These are phyloP conservation scores for Tortricodes alternella DNA, from an alignment of 2,888 invertebrate species.

Conservation along the genomic window DNA sequence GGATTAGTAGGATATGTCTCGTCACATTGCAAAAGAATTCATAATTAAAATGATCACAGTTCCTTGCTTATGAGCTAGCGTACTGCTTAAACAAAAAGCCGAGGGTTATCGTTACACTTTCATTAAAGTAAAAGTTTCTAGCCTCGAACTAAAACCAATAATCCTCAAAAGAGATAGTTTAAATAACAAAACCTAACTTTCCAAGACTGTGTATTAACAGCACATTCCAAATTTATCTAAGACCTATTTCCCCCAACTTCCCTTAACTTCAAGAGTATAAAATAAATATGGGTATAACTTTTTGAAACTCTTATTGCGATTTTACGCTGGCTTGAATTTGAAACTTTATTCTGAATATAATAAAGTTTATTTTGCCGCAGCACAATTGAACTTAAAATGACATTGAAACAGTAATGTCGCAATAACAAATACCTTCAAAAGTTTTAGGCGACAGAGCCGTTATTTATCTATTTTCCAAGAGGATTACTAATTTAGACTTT, in stretches of 20 bases:
- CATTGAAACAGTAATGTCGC: neutral
- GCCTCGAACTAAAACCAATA: neutral
- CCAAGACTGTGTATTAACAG: neutral
- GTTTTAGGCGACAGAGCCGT: neutral
- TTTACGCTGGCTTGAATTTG: neutral
- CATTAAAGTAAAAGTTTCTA: neutral
- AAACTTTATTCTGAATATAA: neutral
- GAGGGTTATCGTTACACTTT: neutral
- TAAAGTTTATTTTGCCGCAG: no score
- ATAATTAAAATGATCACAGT: no score
- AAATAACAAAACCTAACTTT: neutral
- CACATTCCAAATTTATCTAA: neutral
- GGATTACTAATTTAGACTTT: neutral
- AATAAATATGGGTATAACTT: neutral
- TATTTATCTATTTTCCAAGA: slow-evolving; percentile 1
- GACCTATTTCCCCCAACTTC: neutral
- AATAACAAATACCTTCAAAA: neutral
- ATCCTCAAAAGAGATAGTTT: neutral
- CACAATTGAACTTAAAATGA: no score
- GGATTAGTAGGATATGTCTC: no score
- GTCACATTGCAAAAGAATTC: no score
- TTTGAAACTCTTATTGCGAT: neutral
- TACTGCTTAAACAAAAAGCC: no score
- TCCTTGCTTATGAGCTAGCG: no score
- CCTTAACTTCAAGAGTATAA: neutral